phyloP scores from a whole-genome alignment of 2,797 vertebrate genomes.

The Scolopax rusticola region DNA sequence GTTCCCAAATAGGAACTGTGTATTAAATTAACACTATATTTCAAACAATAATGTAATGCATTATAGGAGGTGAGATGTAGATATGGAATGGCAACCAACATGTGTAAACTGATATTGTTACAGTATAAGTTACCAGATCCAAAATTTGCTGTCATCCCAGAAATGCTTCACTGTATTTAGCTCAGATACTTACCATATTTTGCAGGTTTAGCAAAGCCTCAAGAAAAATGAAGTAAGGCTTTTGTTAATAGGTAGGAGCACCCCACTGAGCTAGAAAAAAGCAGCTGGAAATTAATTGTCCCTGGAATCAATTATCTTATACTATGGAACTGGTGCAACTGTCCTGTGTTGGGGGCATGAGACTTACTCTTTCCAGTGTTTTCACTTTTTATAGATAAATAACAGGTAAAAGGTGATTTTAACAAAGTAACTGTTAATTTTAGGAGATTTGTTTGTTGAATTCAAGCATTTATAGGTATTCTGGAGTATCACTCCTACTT shows the following conservation, averaged over 20 bases:
- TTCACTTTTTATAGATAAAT: neutral
- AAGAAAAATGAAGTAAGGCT: neutral
- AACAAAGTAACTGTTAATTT: neutral
- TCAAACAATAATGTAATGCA: neutral
- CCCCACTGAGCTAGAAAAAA: neutral
- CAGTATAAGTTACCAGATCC: neutral
- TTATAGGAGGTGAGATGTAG: neutral
- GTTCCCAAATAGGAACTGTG: neutral
- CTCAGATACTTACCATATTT: neutral
- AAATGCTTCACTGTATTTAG: neutral
- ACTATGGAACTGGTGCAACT: neutral
- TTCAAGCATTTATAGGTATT: neutral
- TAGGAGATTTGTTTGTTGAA: neutral
- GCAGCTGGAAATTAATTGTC: neutral
- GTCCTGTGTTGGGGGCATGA: neutral
- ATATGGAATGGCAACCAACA: neutral
- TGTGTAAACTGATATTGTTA: neutral
- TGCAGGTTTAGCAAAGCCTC: neutral
- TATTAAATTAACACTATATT: neutral
- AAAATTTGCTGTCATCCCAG: neutral
- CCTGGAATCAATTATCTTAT: neutral
- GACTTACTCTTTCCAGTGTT: neutral
- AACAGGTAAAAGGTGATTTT: neutral
- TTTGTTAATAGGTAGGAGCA: neutral
- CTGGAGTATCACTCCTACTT: neutral